Base-by-base conservation (phyloP, 2,113 vertebrate species). In the Dipodomys merriami region DNA sequence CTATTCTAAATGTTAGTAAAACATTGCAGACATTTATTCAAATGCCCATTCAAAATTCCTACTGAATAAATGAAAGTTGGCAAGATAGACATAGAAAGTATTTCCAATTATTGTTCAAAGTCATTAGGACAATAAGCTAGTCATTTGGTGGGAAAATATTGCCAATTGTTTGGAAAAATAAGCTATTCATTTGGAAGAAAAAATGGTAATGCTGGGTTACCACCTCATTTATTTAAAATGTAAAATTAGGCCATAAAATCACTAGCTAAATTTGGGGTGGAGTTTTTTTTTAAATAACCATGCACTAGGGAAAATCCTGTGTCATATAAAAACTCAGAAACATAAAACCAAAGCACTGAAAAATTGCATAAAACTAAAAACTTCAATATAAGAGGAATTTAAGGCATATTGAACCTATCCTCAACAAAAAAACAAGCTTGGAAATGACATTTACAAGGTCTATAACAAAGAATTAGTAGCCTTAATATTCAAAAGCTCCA, bases 161-260 rank as follows among this genome's bases (percentile, higher is more conserved):
- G 30, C 53, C 76, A 78, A 60, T 68, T 83, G 16, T 68, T 91
- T n/a, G 44, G 33, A 79, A 78, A 18, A 85, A 91, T 86, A 67
- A 91, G 67, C 19, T 71, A 67, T 19, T 77, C 49, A 94, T 77
- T 84, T 69, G 29, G 27, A 93, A 7, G n/a, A 35, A 64, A 35
- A 64, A 60, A 57, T 13, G 23, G 33, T 91, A 91, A 69, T 89
- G 25, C 35, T 69, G 13, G n/a, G 23, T 83, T 22, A 78, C 23
- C n/a, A 88, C 2, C 9, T 87, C 30, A 33, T 94, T 88, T 93
- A 89, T 95, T 74, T 89, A 90, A 53, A 90, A 44, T 53, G 30
- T 60, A 84, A 94, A 93, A 71, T 85, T 86, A 88, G 84, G 33
- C 13, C 11, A 62, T 93, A 94, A 93, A 95, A 71, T 81, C 84